Percentiles rank a stretch among this genome's conserved stretches.
Evolutionary conservation across 2,888 invertebrate genomes (phyloP).

Genomic region (Diabrotica balteata): DNA sequence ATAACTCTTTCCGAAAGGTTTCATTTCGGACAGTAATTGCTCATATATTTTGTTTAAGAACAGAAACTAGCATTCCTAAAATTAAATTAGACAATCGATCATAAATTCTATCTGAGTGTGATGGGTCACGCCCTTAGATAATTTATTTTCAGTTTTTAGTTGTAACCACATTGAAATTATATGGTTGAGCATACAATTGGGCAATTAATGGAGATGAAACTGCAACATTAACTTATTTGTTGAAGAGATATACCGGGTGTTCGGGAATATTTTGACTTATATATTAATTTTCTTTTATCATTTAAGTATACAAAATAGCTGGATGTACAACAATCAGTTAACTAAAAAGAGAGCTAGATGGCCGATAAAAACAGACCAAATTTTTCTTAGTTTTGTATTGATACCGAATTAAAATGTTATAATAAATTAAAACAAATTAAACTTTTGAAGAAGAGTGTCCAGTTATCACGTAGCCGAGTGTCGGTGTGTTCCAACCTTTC

Average conservation of each 20-base stretch:
- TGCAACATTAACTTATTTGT: background rate
- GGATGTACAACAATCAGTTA: no score
- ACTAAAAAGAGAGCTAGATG: no score
- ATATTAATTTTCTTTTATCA: no score
- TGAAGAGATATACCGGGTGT: background rate
- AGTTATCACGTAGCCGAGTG: no score
- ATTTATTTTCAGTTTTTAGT: constrained; percentile 7
- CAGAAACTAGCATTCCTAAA: constrained; percentile 13
- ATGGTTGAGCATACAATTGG: constrained; percentile 4
- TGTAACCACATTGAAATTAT: constrained; percentile 3
- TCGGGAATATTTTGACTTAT: no score
- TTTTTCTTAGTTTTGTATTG: no score
- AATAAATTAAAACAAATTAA: no score
- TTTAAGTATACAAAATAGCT: no score
- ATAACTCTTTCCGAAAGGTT: constrained; percentile 24
- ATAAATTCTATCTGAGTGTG: constrained; percentile 14
- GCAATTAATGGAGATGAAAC: background rate
- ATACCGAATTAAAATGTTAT: no score
- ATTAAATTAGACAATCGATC: constrained; percentile 17
- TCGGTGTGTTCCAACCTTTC: no score
- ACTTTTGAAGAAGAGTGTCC: no score
- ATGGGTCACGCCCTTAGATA: constrained; percentile 14
- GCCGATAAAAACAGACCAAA: no score
- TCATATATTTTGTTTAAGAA: constrained; percentile 18
- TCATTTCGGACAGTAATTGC: constrained; percentile 20